Percentiles rank a stretch among this genome's conserved stretches.
Evolutionary conservation across 1,140 invertebrate genomes (phyloP).

Genomic region (Colletes latitarsis): DNA sequence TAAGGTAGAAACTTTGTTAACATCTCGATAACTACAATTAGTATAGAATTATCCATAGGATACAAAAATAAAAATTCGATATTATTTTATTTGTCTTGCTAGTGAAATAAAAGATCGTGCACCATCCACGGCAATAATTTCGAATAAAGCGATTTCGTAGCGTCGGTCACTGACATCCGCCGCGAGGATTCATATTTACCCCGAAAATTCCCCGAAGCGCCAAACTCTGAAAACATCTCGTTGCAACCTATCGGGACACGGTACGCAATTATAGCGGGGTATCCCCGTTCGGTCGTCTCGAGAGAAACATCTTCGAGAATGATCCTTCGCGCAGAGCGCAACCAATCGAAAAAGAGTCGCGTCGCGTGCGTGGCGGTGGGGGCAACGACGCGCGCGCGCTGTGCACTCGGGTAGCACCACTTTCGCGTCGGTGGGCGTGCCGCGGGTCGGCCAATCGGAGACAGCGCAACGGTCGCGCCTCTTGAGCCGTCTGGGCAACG

Average conservation of each 20-base stretch:
- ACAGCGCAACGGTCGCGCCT: not conserved
- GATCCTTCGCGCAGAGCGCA: constrained; percentile 24
- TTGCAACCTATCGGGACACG: constrained; percentile 26
- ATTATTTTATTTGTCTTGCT: too few species aligned
- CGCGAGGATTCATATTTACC: not conserved
- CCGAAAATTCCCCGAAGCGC: not conserved
- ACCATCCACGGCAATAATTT: too few species aligned
- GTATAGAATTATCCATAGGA: too few species aligned
- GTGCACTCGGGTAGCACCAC: constrained; percentile 28
- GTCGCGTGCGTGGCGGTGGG: not conserved
- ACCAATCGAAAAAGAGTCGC: constrained; percentile 44
- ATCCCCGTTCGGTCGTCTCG: not conserved
- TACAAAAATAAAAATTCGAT: too few species aligned
- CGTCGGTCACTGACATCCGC: too few species aligned
- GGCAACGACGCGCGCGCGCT: constrained; percentile 27
- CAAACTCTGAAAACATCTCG: not conserved
- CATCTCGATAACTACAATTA: too few species aligned
- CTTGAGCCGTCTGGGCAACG: not conserved
- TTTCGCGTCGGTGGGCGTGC: constrained; percentile 36
- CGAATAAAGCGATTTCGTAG: too few species aligned
- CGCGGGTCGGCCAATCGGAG: constrained; percentile 41
- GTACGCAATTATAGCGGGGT: not conserved
- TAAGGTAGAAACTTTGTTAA: too few species aligned
- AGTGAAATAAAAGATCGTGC: too few species aligned
- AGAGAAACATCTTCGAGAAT: constrained; percentile 39